Evolutionary conservation across 2,888 invertebrate species (phyloP), one percentile per base, ranked within the genome.

Genomic region (Parascotia fuliginaria): DNA sequence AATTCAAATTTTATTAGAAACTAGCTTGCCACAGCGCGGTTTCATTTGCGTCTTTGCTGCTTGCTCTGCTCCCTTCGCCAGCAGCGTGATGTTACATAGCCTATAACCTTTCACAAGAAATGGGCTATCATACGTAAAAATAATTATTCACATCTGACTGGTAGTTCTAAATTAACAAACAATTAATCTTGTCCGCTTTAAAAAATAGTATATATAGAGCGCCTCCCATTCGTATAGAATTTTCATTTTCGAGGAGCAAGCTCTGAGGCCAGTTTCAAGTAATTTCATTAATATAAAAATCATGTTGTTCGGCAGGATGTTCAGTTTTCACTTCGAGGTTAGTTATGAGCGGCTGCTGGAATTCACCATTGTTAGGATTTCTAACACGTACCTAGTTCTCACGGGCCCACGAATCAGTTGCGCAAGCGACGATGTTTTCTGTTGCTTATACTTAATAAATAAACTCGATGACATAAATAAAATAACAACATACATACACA

Each of bases 301-400:
- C 55, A 41, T 57, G 58, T 60, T 56, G 48, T 47, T n/a, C 13
- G 40, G 44, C 61, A 73, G 74, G 71, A 75, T 70, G 67, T 67
- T 68, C 60, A 49, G 62, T 69, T 75, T 75, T 72, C 71, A 67
- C 67, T 69, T 48, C 28, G 51, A 65, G 33, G 60, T 67, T 73
- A 71, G 62, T 69, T 75, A 73, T 73, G 52, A 66, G 55, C 44
- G 56, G 57, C 59, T 70, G 63, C 60, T 60, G 62, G 71, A 67
- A 76, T 73, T 65, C 47, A 63, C 73, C 47, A 84, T 84, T 84
- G 80, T 81, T 81, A 71, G 73, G 62, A 89, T 85, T 87, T 82
- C 75, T 75, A 75, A 75, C 90, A 90, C 90, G 91, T 90, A 83
- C 79, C 65, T 58, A 70, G 79, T 90, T 91, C 91, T 77, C 91